phyloP scores from a whole-genome alignment of 2,113 vertebrate genomes.

The Tapirus terrestris region DNA sequence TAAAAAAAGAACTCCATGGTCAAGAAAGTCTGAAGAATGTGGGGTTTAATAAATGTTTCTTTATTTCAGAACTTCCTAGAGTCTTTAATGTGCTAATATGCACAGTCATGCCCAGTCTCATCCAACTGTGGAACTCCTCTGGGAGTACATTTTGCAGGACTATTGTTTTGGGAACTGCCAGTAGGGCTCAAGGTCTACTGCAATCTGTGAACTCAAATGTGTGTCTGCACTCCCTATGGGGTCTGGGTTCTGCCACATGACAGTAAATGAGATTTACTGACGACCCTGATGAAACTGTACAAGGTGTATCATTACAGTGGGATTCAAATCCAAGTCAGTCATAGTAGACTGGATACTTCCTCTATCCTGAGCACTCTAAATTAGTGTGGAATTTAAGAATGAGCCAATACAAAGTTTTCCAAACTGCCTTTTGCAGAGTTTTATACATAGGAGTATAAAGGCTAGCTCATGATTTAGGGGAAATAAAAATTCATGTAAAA shows the following conservation, averaged over 20 bases:
- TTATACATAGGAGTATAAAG: background rate
- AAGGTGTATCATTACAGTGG: background rate
- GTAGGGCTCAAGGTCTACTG: background rate
- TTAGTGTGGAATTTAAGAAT: background rate
- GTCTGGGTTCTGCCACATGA: background rate
- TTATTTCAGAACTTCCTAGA: background rate
- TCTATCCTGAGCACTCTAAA: background rate
- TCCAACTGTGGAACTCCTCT: background rate
- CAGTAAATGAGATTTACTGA: background rate
- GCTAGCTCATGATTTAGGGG: background rate
- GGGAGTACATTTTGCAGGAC: background rate
- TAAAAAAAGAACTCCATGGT: background rate
- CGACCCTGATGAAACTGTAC: background rate
- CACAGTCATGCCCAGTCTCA: background rate
- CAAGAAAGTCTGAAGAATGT: background rate
- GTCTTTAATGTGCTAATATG: background rate
- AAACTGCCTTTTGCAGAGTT: background rate
- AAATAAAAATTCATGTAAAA: background rate
- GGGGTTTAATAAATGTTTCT: background rate
- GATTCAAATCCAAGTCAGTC: background rate
- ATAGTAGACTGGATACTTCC: background rate
- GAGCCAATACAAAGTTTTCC: background rate
- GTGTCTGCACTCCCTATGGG: background rate
- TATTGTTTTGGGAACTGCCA: background rate
- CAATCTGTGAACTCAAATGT: background rate